These are phyloP conservation scores for Drosophila kikkawai DNA, from an alignment of 1,140 invertebrate genomes.

Conservation along the genomic window DNA sequence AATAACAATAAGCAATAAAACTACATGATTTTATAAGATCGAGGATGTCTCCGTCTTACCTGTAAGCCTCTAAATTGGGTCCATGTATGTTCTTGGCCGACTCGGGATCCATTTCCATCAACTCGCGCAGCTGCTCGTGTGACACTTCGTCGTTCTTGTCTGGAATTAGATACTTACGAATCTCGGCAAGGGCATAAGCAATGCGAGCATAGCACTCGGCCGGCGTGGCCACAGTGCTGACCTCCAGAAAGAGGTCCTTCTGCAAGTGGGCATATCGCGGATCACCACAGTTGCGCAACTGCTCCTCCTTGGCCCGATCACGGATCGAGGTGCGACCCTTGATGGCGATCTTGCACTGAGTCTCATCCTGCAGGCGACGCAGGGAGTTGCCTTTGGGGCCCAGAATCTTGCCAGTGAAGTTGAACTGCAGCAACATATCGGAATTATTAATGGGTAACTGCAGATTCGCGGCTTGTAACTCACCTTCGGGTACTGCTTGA, in stretches of 20 bases:
- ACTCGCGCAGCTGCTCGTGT: conserved; percentile 78
- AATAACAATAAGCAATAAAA: neutral
- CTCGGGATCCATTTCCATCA: conserved; percentile 83
- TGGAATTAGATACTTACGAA: conserved; percentile 90
- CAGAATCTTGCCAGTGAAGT: conserved; percentile 96
- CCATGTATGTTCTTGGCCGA: conserved; percentile 72
- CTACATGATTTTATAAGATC: neutral
- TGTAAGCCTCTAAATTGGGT: conserved; percentile 67
- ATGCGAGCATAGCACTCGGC: conserved; percentile 94
- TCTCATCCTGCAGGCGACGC: conserved; percentile 95
- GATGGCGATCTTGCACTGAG: conserved; percentile 96
- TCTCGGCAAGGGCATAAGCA: conserved; percentile 92
- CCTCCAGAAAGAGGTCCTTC: conserved; percentile 95
- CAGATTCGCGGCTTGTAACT: conserved; percentile 49
- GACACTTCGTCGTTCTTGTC: conserved; percentile 86
- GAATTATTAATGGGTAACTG: neutral
- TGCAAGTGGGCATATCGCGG: conserved; percentile 95
- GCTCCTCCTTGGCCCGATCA: conserved; percentile 95
- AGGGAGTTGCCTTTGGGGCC: conserved; percentile 96
- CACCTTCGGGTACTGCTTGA: conserved; percentile 93
- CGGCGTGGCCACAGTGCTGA: conserved; percentile 93
- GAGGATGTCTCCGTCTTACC: conserved; percentile 15
- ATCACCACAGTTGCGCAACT: conserved; percentile 92
- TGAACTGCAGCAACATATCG: conserved; percentile 89
- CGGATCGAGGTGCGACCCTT: conserved; percentile 95